Percentiles rank a stretch among this genome's conserved stretches.
These are phyloP conservation scores for Xiphorhynchus erythropygius DNA, from an alignment of 2,797 vertebrate genomes.

Conservation along the genomic window DNA sequence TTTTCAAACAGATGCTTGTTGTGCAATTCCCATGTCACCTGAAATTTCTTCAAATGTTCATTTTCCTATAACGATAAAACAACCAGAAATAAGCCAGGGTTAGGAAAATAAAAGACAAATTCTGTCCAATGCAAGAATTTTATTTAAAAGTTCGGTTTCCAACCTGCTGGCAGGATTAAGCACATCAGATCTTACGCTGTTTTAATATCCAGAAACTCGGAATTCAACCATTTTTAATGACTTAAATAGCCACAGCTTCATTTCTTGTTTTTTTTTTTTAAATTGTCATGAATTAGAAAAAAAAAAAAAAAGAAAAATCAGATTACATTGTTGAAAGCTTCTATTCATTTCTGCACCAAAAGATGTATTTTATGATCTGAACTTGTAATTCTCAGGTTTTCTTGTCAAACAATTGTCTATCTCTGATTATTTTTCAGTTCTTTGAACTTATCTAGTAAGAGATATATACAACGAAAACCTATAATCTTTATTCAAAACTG, in stretches of 20 bases:
- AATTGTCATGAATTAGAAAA: neutral
- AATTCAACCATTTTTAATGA: neutral
- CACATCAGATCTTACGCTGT: neutral
- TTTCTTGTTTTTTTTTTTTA: neutral
- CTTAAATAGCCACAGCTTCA: neutral
- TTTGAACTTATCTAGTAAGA: neutral
- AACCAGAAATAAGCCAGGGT: neutral
- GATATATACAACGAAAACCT: neutral
- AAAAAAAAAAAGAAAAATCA: neutral
- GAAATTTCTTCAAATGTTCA: conserved; percentile 96
- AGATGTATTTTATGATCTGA: neutral
- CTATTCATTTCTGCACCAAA: neutral
- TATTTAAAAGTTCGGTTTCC: neutral
- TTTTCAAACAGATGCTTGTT: conserved; percentile 99
- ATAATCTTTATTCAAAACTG: neutral
- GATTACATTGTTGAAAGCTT: neutral
- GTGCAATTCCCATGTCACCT: conserved; percentile 97
- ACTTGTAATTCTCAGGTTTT: neutral
- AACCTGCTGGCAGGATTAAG: neutral
- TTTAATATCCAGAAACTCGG: neutral
- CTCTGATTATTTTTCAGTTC: neutral
- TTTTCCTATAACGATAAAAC: conserved; percentile 82
- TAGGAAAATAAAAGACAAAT: neutral
- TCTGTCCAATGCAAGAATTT: neutral
- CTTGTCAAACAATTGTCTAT: neutral